These are phyloP conservation scores for Leptodactylus fuscus DNA, from an alignment of 2,113 vertebrate species.

Conservation along the genomic window DNA sequence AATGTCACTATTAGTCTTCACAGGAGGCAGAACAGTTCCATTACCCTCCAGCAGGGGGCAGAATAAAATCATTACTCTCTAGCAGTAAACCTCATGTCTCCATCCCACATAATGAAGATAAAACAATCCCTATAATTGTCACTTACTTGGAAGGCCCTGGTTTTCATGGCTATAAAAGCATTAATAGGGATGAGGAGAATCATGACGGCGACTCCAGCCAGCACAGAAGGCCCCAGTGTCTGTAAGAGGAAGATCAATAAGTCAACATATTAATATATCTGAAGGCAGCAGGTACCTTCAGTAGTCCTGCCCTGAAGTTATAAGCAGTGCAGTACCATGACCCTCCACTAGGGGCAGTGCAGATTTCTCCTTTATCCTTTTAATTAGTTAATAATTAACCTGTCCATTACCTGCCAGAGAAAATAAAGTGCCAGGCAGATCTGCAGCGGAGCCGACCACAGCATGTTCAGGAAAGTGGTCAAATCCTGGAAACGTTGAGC, in stretches of 20 bases:
- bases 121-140: no score
- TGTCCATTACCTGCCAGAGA: constrained; percentile 87
- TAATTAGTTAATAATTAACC: no score
- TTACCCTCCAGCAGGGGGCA: no score
- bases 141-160: constrained; percentile 86
- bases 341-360: no score
- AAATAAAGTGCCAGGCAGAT: constrained; percentile 91
- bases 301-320: no score
- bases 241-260: constrained; percentile 61
- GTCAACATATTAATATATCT: no score
- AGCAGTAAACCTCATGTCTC: no score
- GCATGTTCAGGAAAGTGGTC: constrained; percentile 86
- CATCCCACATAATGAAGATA: no score
- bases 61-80: no score
- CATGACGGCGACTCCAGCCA: constrained; percentile 93
- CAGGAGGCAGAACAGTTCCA: neutral
- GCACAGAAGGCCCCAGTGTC: constrained; percentile 86
- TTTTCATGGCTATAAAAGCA: constrained; percentile 90
- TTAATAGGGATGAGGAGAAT: constrained; percentile 93
- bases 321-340: no score
- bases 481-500: constrained; percentile 93
- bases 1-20: neutral
- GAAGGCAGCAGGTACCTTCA: no score
- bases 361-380: no score
- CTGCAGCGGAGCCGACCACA: constrained; percentile 96